Evolutionary conservation across 2,113 vertebrate genomes (phyloP).

Genomic region (Choloepus hoffmanni): DNA sequence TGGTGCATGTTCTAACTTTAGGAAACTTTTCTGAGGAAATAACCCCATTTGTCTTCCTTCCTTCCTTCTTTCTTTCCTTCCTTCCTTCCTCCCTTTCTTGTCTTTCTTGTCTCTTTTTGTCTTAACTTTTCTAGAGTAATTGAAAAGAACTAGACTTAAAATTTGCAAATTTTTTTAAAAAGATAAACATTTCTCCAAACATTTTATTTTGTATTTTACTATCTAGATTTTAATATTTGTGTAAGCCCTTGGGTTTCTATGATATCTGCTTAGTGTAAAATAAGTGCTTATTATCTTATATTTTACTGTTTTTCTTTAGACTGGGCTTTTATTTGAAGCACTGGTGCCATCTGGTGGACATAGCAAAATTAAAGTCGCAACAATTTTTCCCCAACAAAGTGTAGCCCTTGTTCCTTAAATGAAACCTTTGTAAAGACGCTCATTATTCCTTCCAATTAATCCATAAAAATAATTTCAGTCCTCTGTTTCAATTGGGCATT

Average conservation of each 20-base stretch:
- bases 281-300: neutral
- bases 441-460: neutral
- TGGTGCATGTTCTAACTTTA: neutral
- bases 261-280: slow-evolving; percentile 15
- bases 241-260: neutral
- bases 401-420: slow-evolving; percentile 48
- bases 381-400: neutral
- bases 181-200: neutral
- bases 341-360: slow-evolving; percentile 85
- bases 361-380: slow-evolving; percentile 13
- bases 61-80: too few species aligned
- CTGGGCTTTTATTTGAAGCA: slow-evolving; percentile 71
- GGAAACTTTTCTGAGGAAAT: neutral
- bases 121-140: neutral
- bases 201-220: neutral
- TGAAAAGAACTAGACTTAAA: neutral
- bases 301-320: neutral
- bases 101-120: neutral
- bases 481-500: slow-evolving; percentile 67
- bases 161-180: neutral
- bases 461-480: slow-evolving; percentile 70
- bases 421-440: slow-evolving; percentile 13
- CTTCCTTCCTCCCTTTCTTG: too few species aligned
- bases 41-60: neutral
- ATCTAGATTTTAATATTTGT: neutral